Percentiles rank a stretch among this genome's conserved stretches.
Evolutionary conservation across 2,113 vertebrate species (phyloP).

Genomic region (Hypanus sabinus): DNA sequence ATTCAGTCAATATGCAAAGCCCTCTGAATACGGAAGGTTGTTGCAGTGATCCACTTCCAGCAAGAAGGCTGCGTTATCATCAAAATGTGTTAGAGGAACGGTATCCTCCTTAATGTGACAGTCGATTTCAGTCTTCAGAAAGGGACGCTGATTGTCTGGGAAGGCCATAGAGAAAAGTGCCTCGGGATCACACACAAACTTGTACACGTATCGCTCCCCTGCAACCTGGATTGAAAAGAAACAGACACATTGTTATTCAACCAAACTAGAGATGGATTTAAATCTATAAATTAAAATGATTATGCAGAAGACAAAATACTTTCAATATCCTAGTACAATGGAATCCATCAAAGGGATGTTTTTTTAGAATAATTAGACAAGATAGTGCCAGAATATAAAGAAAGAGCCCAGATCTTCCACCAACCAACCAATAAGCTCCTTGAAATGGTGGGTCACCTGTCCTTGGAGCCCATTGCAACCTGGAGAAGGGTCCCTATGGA

Average conservation of each 20-base stretch:
- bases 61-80: conserved; percentile 71
- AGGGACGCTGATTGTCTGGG: conserved; percentile 88
- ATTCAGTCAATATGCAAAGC: conserved; percentile 74
- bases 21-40: conserved; percentile 70
- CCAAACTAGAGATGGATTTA: background rate
- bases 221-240: conserved; percentile 67
- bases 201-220: conserved; percentile 89
- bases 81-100: conserved; percentile 80
- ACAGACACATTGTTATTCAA: background rate
- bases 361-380: too few species aligned
- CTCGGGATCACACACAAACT: conserved; percentile 91
- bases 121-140: conserved; percentile 80
- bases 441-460: too few species aligned
- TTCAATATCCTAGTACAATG: too few species aligned
- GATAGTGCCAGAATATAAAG: too few species aligned
- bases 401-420: too few species aligned
- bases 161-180: conserved; percentile 96
- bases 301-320: background rate
- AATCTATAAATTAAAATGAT: background rate
- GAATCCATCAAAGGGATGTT: too few species aligned
- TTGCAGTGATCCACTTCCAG: conserved; percentile 77
- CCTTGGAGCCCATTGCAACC: too few species aligned
- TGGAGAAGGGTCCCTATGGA: too few species aligned
- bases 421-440: too few species aligned
- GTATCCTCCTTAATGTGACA: conserved; percentile 76